These are phyloP conservation scores for Trichomycterus rosablanca DNA, from an alignment of 2,113 vertebrate genomes.

Conservation along the genomic window DNA sequence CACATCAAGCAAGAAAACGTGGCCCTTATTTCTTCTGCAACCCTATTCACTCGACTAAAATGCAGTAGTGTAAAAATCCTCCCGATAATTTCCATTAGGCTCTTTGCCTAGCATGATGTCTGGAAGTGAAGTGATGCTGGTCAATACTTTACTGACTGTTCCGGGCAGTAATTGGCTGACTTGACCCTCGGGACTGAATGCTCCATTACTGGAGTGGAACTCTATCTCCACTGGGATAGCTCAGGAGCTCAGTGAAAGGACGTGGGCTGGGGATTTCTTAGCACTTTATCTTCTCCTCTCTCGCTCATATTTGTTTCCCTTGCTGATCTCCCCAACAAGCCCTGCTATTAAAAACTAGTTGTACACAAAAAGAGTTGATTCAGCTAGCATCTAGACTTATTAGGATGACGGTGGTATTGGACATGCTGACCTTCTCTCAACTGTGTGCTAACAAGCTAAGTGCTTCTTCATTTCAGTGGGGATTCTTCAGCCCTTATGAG, in stretches of 20 bases:
- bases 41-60: conserved; percentile 9
- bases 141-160: conserved; percentile 12
- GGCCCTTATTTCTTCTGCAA: conserved; percentile 14
- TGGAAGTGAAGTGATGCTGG: not conserved
- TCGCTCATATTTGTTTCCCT: not conserved
- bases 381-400: not conserved
- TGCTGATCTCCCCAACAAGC: too few species aligned
- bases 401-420: not conserved
- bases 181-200: conserved; percentile 1
- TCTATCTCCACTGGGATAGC: conserved; percentile 1
- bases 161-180: not conserved
- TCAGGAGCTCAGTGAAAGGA: not conserved
- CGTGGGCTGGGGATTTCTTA: conserved; percentile 9
- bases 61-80: not conserved
- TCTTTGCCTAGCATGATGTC: conserved; percentile 7
- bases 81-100: not conserved
- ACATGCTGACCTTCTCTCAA: not conserved
- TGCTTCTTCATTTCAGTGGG: not conserved
- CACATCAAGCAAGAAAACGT: not conserved
- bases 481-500: not conserved
- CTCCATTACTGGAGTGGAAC: conserved; percentile 8
- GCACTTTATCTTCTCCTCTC: not conserved
- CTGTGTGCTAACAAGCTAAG: not conserved
- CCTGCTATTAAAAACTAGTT: too few species aligned
- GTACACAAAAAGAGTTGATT: not conserved